Conservation (phyloP, 2,113 vertebrate species). For the Zosterops pallidus region DNA sequence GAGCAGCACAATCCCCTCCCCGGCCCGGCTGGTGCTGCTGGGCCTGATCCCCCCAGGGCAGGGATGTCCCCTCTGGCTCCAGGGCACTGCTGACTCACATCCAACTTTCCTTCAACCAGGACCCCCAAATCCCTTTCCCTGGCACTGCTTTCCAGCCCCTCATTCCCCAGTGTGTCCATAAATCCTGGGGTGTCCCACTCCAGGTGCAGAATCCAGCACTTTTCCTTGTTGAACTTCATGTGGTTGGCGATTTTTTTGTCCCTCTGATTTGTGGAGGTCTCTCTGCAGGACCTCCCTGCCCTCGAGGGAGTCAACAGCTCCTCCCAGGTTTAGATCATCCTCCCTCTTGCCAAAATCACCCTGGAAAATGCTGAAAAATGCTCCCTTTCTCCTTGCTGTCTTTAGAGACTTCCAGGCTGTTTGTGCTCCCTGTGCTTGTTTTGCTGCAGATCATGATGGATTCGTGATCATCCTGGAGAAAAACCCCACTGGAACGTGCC, state of each 20-base stretch:
- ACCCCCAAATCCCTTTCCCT: too few species aligned
- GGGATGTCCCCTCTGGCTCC: background rate
- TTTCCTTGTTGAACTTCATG: rapidly evolving
- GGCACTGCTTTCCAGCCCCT: background rate
- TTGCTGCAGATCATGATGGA: background rate
- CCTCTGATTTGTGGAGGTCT: background rate
- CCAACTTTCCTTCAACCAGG: background rate
- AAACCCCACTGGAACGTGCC: rapidly evolving
- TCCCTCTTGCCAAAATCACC: background rate
- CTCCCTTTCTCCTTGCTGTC: background rate
- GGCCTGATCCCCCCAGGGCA: background rate
- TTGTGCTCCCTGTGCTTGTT: background rate
- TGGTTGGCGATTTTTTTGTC: rapidly evolving
- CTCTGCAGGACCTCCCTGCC: background rate
- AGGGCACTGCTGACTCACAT: background rate
- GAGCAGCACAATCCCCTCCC: background rate
- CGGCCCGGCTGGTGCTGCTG: rapidly evolving
- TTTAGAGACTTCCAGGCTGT: background rate
- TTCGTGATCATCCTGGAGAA: background rate
- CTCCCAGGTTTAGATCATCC: background rate
- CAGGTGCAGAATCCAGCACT: background rate
- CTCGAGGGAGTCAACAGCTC: background rate
- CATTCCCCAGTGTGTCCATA: background rate
- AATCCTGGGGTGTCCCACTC: background rate
- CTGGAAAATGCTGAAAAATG: background rate